These are phyloP conservation scores for Psephotus haematonotus DNA, from an alignment of 2,113 vertebrate genomes.

Conservation along the genomic window DNA sequence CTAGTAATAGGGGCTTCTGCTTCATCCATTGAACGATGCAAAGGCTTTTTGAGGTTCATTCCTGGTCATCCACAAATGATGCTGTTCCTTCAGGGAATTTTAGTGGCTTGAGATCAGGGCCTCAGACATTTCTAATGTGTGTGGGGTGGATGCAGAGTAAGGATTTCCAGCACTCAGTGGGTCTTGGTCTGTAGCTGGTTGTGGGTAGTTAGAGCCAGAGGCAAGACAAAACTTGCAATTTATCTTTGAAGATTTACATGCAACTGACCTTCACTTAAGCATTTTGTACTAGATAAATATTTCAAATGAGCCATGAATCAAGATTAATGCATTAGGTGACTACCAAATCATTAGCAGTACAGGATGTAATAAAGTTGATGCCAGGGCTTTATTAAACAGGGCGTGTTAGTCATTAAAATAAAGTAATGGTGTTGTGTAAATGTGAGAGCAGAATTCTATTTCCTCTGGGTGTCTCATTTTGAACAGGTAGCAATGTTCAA, in stretches of 20 bases:
- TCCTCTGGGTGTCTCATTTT: not conserved
- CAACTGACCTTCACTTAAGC: not conserved
- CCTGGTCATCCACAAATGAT: not conserved
- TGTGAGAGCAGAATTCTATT: constrained; percentile 13
- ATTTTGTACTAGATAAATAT: not conserved
- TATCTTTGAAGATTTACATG: not conserved
- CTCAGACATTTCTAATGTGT: not conserved
- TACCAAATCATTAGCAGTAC: constrained; percentile 37
- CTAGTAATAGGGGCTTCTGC: not conserved
- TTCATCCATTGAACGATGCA: not conserved
- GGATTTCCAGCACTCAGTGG: not conserved
- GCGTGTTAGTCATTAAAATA: constrained; percentile 20
- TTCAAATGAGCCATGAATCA: not conserved
- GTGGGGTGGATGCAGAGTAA: not conserved
- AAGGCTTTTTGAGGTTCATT: not conserved
- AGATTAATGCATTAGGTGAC: not conserved
- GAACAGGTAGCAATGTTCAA: not conserved
- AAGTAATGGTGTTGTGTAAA: constrained; percentile 13
- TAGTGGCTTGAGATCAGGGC: not conserved
- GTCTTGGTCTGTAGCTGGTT: not conserved
- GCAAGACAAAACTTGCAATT: not conserved
- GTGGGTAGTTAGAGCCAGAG: not conserved
- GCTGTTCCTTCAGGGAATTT: not conserved
- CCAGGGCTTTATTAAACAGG: constrained; percentile 36
- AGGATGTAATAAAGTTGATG: constrained; percentile 45